Evolutionary conservation across 35 echinoderm and acorn worm genomes (phyloP).

Genomic region (Heliocidaris tuberculata): DNA sequence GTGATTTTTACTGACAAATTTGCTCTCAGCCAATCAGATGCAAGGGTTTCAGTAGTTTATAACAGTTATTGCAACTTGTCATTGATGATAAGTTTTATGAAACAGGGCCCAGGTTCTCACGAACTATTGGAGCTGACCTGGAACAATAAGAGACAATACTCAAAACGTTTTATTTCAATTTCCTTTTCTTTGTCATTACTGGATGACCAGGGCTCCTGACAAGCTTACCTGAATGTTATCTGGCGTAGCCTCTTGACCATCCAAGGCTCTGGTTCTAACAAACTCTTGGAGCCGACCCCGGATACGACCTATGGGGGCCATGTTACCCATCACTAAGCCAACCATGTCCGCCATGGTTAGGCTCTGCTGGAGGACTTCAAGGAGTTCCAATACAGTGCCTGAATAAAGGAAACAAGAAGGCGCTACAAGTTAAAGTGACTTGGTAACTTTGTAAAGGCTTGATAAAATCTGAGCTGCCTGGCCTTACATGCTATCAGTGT

Average conservation of each 20-base stretch:
- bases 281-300: conserved; percentile 57
- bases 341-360: conserved; percentile 75
- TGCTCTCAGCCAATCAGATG: too few relatives aligned
- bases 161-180: too few relatives aligned
- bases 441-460: too few relatives aligned
- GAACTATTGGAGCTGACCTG: conserved; percentile 54
- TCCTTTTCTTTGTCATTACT: too few relatives aligned
- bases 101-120: conserved; percentile 63
- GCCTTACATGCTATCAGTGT: too few relatives aligned
- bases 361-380: conserved; percentile 57
- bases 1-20: too few relatives aligned
- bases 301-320: conserved; percentile 63
- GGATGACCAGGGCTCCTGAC: too few relatives aligned
- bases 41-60: too few relatives aligned
- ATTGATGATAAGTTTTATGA: too few relatives aligned
- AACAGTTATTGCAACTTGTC: too few relatives aligned
- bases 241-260: conserved; percentile 52
- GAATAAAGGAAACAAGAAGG: background rate
- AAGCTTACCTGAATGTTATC: conserved; percentile 75
- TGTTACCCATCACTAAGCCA: conserved; percentile 65
- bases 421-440: too few relatives aligned
- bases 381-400: conserved; percentile 50
- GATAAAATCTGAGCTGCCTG: too few relatives aligned
- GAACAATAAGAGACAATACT: background rate
- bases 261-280: conserved; percentile 62